phyloP scores from a whole-genome alignment of 1,140 invertebrate genomes.

The Atta colombica region DNA sequence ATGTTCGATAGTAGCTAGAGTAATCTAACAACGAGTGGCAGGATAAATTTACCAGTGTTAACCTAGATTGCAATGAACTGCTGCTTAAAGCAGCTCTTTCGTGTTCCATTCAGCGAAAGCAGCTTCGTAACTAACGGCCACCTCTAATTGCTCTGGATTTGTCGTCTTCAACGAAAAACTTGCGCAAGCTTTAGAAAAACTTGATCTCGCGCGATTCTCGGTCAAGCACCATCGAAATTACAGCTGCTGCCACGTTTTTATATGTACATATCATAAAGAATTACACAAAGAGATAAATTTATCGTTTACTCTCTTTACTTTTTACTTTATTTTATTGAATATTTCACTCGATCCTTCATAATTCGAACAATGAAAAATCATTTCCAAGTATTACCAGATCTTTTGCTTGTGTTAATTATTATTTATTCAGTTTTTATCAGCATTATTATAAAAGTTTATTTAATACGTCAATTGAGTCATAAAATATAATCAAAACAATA shows the following conservation, averaged over 20 bases:
- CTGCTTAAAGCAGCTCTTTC: slow-evolving; percentile 73
- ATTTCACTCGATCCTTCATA: neutral
- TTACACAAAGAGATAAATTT: neutral
- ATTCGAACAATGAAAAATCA: neutral
- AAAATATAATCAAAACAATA: neutral
- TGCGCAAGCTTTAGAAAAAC: slow-evolving; percentile 38
- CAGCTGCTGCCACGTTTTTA: neutral
- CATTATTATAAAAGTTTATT: neutral
- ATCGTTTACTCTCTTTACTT: no score
- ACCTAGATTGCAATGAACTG: slow-evolving; percentile 74
- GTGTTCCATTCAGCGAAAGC: slow-evolving; percentile 53
- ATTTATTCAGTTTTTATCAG: slow-evolving; percentile 1
- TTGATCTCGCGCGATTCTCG: slow-evolving; percentile 30
- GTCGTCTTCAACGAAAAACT: slow-evolving; percentile 62
- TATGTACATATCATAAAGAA: neutral
- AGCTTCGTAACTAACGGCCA: slow-evolving; percentile 66
- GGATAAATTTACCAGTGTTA: slow-evolving; percentile 72
- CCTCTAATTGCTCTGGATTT: slow-evolving; percentile 74
- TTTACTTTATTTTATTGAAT: neutral
- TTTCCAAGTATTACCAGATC: neutral
- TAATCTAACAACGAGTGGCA: slow-evolving; percentile 57
- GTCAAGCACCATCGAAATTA: slow-evolving; percentile 30
- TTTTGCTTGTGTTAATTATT: neutral
- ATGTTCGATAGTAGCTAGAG: neutral
- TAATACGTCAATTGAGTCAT: neutral